These are phyloP conservation scores for Myiagra hebetior DNA, from an alignment of 2,113 vertebrate species.

Conservation along the genomic window DNA sequence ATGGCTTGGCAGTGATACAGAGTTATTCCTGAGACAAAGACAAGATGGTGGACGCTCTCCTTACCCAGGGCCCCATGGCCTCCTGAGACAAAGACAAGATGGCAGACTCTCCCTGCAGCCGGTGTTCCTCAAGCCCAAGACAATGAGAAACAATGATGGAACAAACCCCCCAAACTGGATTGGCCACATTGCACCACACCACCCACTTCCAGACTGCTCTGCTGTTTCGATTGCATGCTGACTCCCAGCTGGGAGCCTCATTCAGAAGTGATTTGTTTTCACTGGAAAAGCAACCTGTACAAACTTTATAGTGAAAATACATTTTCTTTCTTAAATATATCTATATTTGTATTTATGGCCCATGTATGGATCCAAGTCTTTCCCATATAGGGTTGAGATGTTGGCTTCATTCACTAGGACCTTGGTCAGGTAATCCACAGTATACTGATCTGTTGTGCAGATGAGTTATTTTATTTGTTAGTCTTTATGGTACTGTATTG, in stretches of 20 bases:
- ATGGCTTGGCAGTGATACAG: neutral
- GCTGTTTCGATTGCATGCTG: neutral
- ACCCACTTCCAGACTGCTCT: neutral
- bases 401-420: neutral
- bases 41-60: no score
- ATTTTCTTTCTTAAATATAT: neutral
- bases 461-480: neutral
- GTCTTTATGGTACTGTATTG: neutral
- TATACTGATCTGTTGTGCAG: neutral
- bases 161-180: neutral
- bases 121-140: neutral
- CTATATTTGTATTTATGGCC: neutral
- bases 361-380: neutral
- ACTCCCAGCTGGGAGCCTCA: neutral
- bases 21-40: neutral
- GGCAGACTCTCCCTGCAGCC: neutral
- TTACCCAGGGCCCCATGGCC: neutral
- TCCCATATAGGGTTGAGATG: neutral
- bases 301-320: neutral
- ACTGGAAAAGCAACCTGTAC: neutral
- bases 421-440: neutral
- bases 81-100: neutral
- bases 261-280: neutral
- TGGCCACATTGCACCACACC: no score
- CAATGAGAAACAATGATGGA: neutral